Evolutionary conservation across 2,888 invertebrate genomes (phyloP).

Genomic region (Cordilura impudica): DNA sequence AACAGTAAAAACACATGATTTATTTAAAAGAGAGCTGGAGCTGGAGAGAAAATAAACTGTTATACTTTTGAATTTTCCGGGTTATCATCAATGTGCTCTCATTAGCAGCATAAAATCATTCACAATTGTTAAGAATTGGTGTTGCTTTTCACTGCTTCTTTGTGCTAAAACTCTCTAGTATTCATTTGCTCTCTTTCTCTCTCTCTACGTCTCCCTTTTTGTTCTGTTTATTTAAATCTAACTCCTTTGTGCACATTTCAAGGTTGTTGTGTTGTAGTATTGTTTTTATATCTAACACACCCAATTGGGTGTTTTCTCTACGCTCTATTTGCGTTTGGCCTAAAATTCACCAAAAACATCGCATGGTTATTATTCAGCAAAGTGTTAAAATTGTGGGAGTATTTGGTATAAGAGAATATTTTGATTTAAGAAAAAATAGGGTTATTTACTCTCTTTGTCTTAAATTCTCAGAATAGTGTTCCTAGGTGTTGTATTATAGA

Average conservation of each 20-base stretch:
- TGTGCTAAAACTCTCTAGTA: constrained; percentile 5
- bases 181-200: neutral
- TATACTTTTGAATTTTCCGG: constrained; percentile 36
- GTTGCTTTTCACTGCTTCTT: neutral
- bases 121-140: neutral
- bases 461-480: neutral
- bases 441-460: neutral
- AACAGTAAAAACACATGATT: constrained; percentile 16
- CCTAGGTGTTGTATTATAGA: neutral
- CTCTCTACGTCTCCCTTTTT: neutral
- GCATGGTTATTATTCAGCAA: constrained; percentile 43
- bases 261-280: constrained; percentile 48
- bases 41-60: constrained; percentile 38
- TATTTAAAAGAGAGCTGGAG: neutral
- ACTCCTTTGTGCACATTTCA: constrained; percentile 52
- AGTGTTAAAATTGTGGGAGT: constrained; percentile 6
- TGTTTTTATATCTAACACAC: constrained; percentile 53
- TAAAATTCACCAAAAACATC: constrained; percentile 37
- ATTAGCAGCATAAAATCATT: neutral
- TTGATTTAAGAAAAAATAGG: neutral
- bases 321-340: constrained; percentile 40
- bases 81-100: neutral
- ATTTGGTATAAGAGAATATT: constrained; percentile 5
- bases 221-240: constrained; percentile 16
- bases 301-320: constrained; percentile 54